phyloP scores from a whole-genome alignment of 2,888 invertebrate species.

The Cinara cedri region DNA sequence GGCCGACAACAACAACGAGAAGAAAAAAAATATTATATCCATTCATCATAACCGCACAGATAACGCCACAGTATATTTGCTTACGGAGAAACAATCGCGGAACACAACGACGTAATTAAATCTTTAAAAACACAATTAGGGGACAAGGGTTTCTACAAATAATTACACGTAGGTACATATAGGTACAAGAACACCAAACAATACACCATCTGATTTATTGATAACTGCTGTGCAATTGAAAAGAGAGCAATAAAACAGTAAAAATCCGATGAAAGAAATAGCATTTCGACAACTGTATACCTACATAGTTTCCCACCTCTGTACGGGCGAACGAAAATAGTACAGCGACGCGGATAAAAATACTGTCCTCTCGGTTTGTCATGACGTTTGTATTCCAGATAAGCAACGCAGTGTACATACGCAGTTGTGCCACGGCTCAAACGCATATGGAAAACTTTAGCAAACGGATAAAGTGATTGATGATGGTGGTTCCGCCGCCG shows the following conservation, averaged over 20 bases:
- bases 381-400: slow-evolving; percentile 41
- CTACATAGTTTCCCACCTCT: slow-evolving; percentile 7
- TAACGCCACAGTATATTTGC: slow-evolving; percentile 8
- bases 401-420: slow-evolving; percentile 39
- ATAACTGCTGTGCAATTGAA: neutral
- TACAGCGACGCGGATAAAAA: slow-evolving; percentile 23
- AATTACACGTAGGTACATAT: neutral
- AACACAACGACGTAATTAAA: slow-evolving; percentile 17
- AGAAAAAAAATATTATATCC: slow-evolving; percentile 20
- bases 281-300: too few species aligned
- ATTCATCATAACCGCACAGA: slow-evolving; percentile 21
- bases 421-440: slow-evolving; percentile 17
- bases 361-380: slow-evolving; percentile 40
- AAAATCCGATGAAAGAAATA: neutral
- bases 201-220: neutral
- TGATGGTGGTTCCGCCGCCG: slow-evolving; percentile 26
- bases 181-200: too few species aligned
- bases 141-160: neutral
- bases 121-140: slow-evolving; percentile 2
- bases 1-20: neutral
- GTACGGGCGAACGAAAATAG: slow-evolving; percentile 14
- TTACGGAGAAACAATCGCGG: slow-evolving; percentile 16
- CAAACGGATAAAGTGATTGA: slow-evolving; percentile 52
- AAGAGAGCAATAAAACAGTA: neutral
- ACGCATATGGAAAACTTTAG: slow-evolving; percentile 53